Percentiles rank a stretch among this genome's conserved stretches.
phyloP scores from a whole-genome alignment of 2,888 invertebrate species.

The Penaeus monodon region DNA sequence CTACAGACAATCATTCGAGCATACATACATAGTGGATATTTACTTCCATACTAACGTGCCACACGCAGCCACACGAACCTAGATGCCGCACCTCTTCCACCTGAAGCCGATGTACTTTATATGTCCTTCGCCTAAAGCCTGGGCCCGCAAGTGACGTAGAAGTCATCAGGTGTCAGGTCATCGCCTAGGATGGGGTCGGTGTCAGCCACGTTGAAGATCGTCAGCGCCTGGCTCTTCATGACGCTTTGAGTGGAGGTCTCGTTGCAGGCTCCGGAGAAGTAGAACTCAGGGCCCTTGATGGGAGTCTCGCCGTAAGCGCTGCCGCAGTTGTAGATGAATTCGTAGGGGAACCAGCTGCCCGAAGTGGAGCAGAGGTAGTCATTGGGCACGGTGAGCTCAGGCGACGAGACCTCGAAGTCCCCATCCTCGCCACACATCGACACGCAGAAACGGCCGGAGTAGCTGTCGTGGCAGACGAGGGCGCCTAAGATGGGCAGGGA shows the following conservation, averaged over 20 bases:
- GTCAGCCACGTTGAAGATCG: too few species aligned
- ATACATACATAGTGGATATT: too few species aligned
- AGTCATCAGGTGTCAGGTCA: too few species aligned
- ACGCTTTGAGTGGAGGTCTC: background rate
- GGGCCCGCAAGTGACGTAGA: too few species aligned
- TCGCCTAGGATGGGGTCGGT: too few species aligned
- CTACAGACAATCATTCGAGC: too few species aligned
- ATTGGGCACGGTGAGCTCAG: constrained; percentile 16
- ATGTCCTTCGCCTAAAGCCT: too few species aligned
- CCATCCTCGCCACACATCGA: constrained; percentile 14
- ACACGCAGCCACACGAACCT: too few species aligned
- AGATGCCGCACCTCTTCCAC: too few species aligned
- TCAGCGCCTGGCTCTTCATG: too few species aligned
- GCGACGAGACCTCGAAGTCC: constrained; percentile 15
- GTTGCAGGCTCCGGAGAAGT: constrained; percentile 14
- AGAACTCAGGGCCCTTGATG: background rate
- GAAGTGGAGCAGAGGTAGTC: constrained; percentile 37
- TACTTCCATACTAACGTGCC: too few species aligned
- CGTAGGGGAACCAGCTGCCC: constrained; percentile 31
- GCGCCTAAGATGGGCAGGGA: constrained; percentile 5
- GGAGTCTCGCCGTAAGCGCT: background rate
- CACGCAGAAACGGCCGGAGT: constrained; percentile 30
- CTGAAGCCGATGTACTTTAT: too few species aligned
- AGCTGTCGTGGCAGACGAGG: constrained; percentile 22
- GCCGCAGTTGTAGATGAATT: constrained; percentile 27